Percentiles rank a stretch among this genome's conserved stretches.
Conservation (phyloP, 92 coral and sea anemone genomes). For the Palythoa grandis region DNA sequence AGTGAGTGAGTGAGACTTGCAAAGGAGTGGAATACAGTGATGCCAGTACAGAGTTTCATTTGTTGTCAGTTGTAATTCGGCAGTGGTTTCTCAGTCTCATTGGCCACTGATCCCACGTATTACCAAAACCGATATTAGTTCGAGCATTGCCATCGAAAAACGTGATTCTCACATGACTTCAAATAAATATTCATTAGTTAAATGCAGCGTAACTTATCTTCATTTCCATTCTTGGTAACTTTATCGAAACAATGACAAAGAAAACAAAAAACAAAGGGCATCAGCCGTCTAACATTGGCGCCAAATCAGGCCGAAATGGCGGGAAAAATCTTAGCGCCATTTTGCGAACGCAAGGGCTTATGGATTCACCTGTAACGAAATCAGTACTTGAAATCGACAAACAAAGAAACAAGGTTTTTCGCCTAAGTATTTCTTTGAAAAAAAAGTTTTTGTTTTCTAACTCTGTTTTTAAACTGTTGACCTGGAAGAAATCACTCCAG, state of each 20-base stretch:
- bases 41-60: background rate
- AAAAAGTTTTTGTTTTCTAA: background rate
- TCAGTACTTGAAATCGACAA: background rate
- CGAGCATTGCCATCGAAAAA: too few relatives aligned
- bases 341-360: constrained; percentile 22
- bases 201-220: background rate
- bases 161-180: constrained; percentile 6
- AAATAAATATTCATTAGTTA: background rate
- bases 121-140: too few relatives aligned
- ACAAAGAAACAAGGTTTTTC: constrained; percentile 18
- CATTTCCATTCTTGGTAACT: background rate
- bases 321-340: constrained; percentile 14
- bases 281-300: too few relatives aligned
- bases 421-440: background rate
- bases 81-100: background rate
- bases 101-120: too few relatives aligned
- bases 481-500: background rate
- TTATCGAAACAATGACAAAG: background rate
- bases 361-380: background rate
- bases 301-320: background rate
- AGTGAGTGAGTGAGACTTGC: too few relatives aligned
- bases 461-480: background rate
- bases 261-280: background rate
- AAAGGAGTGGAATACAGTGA: too few relatives aligned
- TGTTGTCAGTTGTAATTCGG: background rate